Evolutionary conservation across 2,113 vertebrate genomes (phyloP), one percentile per base, ranked within the genome.

Genomic region (Cygnus atratus): DNA sequence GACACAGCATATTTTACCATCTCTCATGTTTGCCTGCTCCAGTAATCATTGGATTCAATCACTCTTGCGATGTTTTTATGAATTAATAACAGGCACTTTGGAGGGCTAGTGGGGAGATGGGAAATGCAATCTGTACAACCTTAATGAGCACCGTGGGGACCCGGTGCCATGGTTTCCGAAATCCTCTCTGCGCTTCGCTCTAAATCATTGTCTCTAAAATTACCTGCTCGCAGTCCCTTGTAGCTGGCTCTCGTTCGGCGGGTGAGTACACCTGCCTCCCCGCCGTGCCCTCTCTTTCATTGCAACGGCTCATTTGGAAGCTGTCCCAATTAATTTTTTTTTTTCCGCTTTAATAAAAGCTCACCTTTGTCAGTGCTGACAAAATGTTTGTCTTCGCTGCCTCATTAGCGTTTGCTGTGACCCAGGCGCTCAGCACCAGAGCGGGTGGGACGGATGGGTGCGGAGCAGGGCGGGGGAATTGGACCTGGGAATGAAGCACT

Each of bases 131-230:
- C 98, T 97, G 93, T 97, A 98, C 98, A 98, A 97, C 97, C 98
- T 98, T 99, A 99, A 99, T 99, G 99, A 99, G 99, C 98, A 98
- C 98, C 98, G 70, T 96, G 97, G 99, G 99, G 99, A 99, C 97
- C 90, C 54, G 97, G 95, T 98, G 94, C 98, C 97, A 98, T 97
- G 91, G 98, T 90, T 98, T 97, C 97, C 97, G 87, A 96, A 95
- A 87, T 95, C 97, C 98, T 97, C 95, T 93, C 96, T 65, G 67
- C 29, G 86, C 94, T 84, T 72, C 12, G 44, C 97, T 97, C 98
- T 98, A 97, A 98, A 98, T 98, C 98, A 97, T 95, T 91, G 86
- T 96, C 96, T 97, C 96, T 62, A 57, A 82, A 96, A 96, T 97
- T 93, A 97, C 94, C 94, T 84, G 90, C 97, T 96, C 70, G 80